Evolutionary conservation across 1,140 invertebrate species (phyloP), one percentile per base, ranked within the genome.

Genomic region (Caenorhabditis remanei): DNA sequence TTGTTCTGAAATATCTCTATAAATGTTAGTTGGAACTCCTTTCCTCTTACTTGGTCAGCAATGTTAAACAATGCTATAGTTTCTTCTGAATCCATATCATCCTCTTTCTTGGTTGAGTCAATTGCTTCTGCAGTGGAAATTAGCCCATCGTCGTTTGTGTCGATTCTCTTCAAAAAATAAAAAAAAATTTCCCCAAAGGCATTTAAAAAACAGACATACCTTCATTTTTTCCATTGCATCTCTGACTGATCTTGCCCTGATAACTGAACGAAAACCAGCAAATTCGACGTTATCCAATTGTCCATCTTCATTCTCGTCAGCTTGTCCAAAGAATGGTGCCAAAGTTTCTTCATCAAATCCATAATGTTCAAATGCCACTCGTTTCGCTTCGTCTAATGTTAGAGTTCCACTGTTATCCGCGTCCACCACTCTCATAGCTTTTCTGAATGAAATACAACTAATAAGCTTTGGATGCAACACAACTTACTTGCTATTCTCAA

Each of bases 351-450:
- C 91, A 88, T 92, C 92, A 82, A 93, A 92, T 16, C 91, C 91
- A 71, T 92, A 92, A 58, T 93, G 92, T 46, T 92, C 91, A 83
- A 93, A 92, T 13, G 91, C 91, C 24, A 92, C 93, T 43, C 88
- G 83, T 75, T 91, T 93, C 7, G 91, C 91, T 84, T 92, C 91
- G 75, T 92, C 88, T 85, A 92, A 89, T 13, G 92, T 92, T 19
- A 92, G 61, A 53, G 91, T 89, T 14, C 89, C 90, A 87, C 89
- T 92, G 11, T 89, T 89, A 85, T 92, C 92, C 7, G 90, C 91
- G 84, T 92, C 91, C 13, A 92, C 86, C 4, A 89, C 88, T 84
- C 71, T 16, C 87, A 63, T 67, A 9, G 55, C 41, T 87, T 61
- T 88, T 2, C 32, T 32, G 32, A 32, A 32, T 32, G 32, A 32